Evolutionary conservation across 2,113 vertebrate species (phyloP).

Genomic region (Pedetes capensis): DNA sequence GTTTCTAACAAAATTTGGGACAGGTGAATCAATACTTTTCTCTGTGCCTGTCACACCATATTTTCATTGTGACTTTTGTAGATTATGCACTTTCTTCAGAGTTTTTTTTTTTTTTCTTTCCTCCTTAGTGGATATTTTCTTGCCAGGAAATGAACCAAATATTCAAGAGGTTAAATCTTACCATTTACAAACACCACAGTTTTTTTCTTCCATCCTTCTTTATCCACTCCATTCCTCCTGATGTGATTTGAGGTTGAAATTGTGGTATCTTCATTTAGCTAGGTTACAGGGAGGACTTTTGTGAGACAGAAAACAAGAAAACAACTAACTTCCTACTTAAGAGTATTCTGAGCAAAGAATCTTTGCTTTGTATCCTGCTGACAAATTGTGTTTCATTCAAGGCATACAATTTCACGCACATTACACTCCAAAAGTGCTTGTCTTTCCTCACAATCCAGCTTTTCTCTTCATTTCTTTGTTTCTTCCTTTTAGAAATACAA

Average conservation of each 20-base stretch:
- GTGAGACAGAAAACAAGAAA: slow-evolving; percentile 41
- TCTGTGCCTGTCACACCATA: slow-evolving; percentile 24
- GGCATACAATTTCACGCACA: slow-evolving; percentile 56
- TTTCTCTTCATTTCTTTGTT: slow-evolving; percentile 57
- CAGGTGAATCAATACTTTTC: slow-evolving; percentile 45
- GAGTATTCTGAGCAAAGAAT: slow-evolving; percentile 68
- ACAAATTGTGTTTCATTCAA: slow-evolving; percentile 74
- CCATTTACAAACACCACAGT: not conserved
- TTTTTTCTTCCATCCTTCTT: not conserved
- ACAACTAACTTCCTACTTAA: slow-evolving; percentile 53
- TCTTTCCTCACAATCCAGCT: slow-evolving; percentile 13
- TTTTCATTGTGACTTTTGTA: slow-evolving; percentile 33
- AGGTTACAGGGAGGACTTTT: slow-evolving; percentile 30
- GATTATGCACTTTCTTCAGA: slow-evolving; percentile 32
- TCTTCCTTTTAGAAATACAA: slow-evolving; percentile 37
- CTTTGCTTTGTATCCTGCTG: slow-evolving; percentile 72
- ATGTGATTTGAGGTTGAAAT: slow-evolving; percentile 28
- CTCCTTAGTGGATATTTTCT: not conserved
- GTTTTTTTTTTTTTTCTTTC: slow-evolving; percentile 40
- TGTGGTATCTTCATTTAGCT: slow-evolving; percentile 43
- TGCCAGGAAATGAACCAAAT: not conserved
- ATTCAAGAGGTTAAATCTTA: slow-evolving; percentile 53
- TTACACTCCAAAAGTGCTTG: slow-evolving; percentile 49
- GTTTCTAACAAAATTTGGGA: slow-evolving; percentile 27
- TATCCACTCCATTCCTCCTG: not conserved